phyloP scores from a whole-genome alignment of 1,140 invertebrate species.

The Achatina immaculata region DNA sequence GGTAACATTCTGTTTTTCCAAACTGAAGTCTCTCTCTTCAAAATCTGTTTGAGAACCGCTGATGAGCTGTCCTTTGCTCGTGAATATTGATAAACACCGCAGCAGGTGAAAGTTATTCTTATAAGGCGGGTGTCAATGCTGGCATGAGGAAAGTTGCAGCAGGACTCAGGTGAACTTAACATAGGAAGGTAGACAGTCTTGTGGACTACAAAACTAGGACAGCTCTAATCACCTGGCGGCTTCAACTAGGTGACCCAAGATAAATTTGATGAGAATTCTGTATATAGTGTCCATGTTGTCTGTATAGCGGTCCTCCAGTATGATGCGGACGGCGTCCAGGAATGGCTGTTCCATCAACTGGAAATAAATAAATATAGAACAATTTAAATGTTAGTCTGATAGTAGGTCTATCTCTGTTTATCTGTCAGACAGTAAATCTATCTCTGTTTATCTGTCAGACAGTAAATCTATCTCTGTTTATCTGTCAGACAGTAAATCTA shows the following conservation, averaged over 20 bases:
- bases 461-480: background rate
- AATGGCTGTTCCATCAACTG: conserved; percentile 81
- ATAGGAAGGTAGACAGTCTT: no score
- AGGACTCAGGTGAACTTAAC: no score
- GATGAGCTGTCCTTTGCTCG: no score
- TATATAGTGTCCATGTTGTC: conserved; percentile 93
- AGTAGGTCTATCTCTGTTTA: background rate
- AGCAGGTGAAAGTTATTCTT: no score
- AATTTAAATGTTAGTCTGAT: conserved; percentile 1
- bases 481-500: no score
- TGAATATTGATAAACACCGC: no score
- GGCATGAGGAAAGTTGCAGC: no score
- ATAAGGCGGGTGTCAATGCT: no score
- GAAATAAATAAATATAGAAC: conserved; percentile 60
- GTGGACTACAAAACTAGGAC: background rate
- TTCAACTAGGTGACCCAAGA: conserved; percentile 86
- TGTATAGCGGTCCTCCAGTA: conserved; percentile 88
- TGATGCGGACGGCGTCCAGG: conserved; percentile 80
- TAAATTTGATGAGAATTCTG: conserved; percentile 91
- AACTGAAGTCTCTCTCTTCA: no score
- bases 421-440: background rate
- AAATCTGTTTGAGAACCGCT: no score
- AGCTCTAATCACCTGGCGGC: conserved; percentile 58
- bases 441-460: conserved; percentile 10
- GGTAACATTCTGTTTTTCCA: no score